Percentiles rank a stretch among this genome's conserved stretches.
Evolutionary conservation across 1,140 invertebrate genomes (phyloP).

Genomic region (Temnothorax nylanderi): DNA sequence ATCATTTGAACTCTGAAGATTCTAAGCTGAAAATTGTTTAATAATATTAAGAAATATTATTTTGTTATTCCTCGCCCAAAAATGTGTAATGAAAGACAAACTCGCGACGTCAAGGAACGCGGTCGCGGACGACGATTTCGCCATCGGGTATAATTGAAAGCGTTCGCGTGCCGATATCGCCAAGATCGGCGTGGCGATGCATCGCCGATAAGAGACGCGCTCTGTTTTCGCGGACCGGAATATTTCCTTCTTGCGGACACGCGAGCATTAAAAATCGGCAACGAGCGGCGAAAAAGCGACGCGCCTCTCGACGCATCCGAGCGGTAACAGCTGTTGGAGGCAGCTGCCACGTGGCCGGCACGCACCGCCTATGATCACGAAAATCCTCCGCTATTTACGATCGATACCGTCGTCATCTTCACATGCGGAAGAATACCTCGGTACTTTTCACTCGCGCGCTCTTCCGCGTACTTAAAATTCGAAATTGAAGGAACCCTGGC

Average conservation of each 20-base stretch:
- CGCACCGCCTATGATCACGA: conserved; percentile 69
- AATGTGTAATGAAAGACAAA: neutral
- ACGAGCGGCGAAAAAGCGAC: conserved; percentile 56
- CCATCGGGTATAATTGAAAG: neutral
- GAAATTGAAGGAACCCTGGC: neutral
- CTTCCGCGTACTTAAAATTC: too few species aligned
- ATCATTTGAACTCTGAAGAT: neutral
- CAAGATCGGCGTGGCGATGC: neutral
- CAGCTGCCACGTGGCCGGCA: conserved; percentile 76
- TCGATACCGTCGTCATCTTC: conserved; percentile 33
- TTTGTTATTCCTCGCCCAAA: neutral
- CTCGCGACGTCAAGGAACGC: neutral
- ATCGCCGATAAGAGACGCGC: conserved; percentile 5
- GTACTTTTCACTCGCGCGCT: neutral
- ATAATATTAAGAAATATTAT: neutral
- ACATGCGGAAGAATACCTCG: neutral
- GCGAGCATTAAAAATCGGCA: conserved; percentile 70
- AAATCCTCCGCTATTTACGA: conserved; percentile 69
- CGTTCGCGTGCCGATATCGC: conserved; percentile 20
- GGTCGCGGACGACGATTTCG: neutral
- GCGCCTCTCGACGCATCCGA: conserved; percentile 67
- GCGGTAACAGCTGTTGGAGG: conserved; percentile 75
- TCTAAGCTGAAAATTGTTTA: neutral
- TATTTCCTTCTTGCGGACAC: conserved; percentile 51
- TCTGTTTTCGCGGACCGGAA: conserved; percentile 44